phyloP scores from a whole-genome alignment of 2,888 invertebrate species.

The Spatulosminthurus flaviceps region DNA sequence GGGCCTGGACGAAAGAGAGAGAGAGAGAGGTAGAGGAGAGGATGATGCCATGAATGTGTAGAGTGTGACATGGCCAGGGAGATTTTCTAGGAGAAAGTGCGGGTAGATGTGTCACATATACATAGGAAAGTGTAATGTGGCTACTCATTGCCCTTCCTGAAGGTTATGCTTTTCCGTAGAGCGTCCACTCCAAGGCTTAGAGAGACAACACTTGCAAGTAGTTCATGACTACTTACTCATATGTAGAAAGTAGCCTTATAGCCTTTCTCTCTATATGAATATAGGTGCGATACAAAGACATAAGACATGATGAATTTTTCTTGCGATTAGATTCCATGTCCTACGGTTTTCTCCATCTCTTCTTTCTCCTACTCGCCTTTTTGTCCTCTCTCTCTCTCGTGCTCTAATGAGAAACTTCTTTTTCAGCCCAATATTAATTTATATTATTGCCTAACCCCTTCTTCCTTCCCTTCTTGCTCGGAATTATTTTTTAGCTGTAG shows the following conservation, averaged over 20 bases:
- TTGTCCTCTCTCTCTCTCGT: background rate
- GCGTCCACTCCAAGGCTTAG: background rate
- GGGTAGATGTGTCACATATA: background rate
- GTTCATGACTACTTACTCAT: too few relatives aligned
- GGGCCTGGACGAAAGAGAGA: slow-evolving; percentile 31
- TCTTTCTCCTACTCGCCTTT: background rate
- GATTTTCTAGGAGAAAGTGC: too few relatives aligned
- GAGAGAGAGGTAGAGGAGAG: slow-evolving; percentile 6
- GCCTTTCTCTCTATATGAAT: background rate
- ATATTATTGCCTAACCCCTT: slow-evolving; percentile 14
- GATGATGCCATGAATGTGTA: slow-evolving; percentile 6
- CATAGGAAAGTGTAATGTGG: background rate
- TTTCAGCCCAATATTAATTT: slow-evolving; percentile 12
- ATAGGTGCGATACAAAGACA: slow-evolving; percentile 1
- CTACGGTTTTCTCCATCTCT: background rate
- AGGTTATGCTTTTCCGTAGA: too few relatives aligned
- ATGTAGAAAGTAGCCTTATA: too few relatives aligned
- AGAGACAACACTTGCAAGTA: background rate
- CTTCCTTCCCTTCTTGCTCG: background rate
- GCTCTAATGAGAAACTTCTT: slow-evolving; percentile 10
- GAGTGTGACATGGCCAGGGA: background rate
- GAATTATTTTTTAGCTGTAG: background rate
- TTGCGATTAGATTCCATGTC: slow-evolving; percentile 18
- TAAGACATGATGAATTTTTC: slow-evolving; percentile 22
- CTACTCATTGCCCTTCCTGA: too few relatives aligned